Conservation (phyloP, 1,140 invertebrate genomes). For the Lepidotrigona ventralis region DNA sequence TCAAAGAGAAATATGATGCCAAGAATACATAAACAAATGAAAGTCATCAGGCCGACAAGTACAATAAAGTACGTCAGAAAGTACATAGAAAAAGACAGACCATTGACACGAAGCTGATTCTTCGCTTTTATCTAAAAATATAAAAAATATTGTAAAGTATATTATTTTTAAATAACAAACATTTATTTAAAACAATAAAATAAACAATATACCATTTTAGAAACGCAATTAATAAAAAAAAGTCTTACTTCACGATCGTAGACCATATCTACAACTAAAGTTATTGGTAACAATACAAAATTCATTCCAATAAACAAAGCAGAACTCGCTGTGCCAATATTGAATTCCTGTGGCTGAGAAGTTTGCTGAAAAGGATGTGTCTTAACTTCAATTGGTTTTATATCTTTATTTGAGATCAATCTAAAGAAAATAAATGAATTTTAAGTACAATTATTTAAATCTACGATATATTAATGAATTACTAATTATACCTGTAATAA, state of each 20-base stretch:
- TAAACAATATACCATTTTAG: not conserved
- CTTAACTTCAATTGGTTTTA: conserved; percentile 79
- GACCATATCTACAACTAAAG: conserved; percentile 89
- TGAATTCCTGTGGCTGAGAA: conserved; percentile 85
- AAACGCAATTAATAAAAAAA: not conserved
- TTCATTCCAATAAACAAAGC: conserved; percentile 89
- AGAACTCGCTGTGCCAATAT: conserved; percentile 86
- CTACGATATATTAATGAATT: not conserved
- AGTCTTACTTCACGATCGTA: conserved; percentile 88
- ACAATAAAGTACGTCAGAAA: conserved; percentile 89
- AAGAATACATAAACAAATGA: conserved; percentile 85
- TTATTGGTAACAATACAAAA: conserved; percentile 88
- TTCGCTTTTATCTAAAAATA: conserved; percentile 87
- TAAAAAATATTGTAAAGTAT: not conserved
- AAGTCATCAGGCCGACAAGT: conserved; percentile 85
- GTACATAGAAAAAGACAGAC: conserved; percentile 88
- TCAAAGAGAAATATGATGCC: conserved; percentile 86
- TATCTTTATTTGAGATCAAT: conserved; percentile 63
- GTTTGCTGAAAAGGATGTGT: conserved; percentile 87
- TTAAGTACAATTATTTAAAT: not conserved
- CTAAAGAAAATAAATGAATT: conserved; percentile 55
- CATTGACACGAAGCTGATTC: conserved; percentile 91
- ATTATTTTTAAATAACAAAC: not conserved
- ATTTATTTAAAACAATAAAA: not conserved
- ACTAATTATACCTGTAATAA: conserved; percentile 82